These are phyloP conservation scores for Amphiprion clarkii DNA, from an alignment of 2,797 vertebrate genomes.

Conservation along the genomic window DNA sequence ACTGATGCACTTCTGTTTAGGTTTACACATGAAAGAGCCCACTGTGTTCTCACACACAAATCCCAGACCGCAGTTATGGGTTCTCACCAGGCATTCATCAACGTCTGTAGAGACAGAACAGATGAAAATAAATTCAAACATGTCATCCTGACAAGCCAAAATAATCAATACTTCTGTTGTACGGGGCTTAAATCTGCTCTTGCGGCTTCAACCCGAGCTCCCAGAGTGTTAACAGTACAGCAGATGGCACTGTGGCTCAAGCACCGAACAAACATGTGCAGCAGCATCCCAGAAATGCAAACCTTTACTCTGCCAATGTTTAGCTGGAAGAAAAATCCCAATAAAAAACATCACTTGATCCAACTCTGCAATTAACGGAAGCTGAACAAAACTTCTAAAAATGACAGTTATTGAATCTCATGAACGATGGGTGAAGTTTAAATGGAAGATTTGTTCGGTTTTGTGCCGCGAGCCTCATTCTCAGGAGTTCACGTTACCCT, in stretches of 20 bases:
- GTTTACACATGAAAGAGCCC: constrained; percentile 90
- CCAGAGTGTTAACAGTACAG: constrained; percentile 39
- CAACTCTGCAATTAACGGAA: constrained; percentile 60
- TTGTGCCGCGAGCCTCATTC: not conserved
- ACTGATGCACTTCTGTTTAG: constrained; percentile 89
- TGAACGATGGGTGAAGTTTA: constrained; percentile 30
- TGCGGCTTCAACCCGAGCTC: not conserved
- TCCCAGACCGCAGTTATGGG: constrained; percentile 86
- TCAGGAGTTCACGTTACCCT: constrained; percentile 23
- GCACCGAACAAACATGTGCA: constrained; percentile 33
- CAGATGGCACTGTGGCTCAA: constrained; percentile 84
- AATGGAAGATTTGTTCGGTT: constrained; percentile 19
- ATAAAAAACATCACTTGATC: constrained; percentile 34
- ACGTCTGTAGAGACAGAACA: constrained; percentile 82
- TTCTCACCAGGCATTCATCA: constrained; percentile 87
- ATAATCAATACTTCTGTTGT: not conserved
- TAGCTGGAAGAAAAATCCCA: constrained; percentile 12
- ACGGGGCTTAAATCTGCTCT: not conserved
- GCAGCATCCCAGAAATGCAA: not conserved
- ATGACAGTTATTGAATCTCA: constrained; percentile 56
- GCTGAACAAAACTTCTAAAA: constrained; percentile 54
- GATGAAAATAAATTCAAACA: not conserved
- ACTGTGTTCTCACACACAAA: constrained; percentile 89
- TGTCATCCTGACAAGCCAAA: constrained; percentile 3
- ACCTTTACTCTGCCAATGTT: constrained; percentile 25